Conservation (phyloP, 2,888 invertebrate genomes). For the Myathropa florea region DNA sequence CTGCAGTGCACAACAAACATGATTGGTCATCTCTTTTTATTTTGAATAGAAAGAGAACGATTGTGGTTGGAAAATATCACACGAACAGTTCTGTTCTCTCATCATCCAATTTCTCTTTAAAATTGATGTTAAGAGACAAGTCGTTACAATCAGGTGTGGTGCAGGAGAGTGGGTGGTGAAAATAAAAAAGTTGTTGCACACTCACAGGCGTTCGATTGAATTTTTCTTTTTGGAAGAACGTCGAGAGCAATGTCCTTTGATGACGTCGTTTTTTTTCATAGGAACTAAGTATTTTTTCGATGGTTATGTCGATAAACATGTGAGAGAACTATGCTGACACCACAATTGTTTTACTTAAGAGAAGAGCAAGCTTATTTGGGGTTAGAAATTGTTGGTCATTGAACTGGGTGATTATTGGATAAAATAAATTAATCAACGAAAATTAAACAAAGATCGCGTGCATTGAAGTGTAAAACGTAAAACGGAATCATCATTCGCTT, state of each 20-base stretch:
- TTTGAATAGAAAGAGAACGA: neutral
- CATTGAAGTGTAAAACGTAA: no score
- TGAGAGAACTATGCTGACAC: no score
- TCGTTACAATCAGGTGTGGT: neutral
- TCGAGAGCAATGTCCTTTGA: no score
- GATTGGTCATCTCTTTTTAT: neutral
- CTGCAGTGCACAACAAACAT: neutral
- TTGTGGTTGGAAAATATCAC: neutral
- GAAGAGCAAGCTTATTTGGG: no score
- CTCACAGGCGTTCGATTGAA: neutral
- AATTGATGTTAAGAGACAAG: neutral
- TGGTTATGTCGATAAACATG: no score
- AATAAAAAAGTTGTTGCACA: neutral
- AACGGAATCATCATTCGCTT: no score
- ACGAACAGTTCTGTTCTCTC: neutral
- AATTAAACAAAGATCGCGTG: no score
- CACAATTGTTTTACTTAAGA: no score
- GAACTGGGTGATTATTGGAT: no score
- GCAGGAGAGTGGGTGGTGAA: neutral
- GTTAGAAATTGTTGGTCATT: no score
- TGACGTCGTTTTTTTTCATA: neutral
- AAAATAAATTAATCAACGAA: no score
- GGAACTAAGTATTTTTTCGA: neutral
- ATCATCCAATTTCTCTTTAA: neutral
- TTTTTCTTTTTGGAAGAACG: neutral